Evolutionary conservation across 2,797 vertebrate species (phyloP).

Genomic region (Parambassis ranga): DNA sequence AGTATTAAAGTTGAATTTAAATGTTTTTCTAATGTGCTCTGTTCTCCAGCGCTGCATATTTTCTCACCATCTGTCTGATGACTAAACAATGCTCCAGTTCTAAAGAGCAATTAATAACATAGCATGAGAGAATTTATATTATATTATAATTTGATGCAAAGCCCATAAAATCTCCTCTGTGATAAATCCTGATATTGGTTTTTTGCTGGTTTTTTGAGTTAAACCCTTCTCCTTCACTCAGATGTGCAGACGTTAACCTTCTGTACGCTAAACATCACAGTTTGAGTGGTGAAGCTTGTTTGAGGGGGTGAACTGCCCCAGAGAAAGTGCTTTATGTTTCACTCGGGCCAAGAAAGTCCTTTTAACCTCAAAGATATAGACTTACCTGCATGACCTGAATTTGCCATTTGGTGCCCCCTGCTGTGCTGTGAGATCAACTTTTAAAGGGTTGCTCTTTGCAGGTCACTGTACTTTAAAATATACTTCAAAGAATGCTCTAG

Average conservation of each 20-base stretch:
- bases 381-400: conserved; percentile 19
- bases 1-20: neutral
- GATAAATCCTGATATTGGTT: neutral
- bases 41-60: neutral
- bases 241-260: conserved; percentile 1
- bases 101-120: neutral
- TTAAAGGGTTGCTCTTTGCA: conserved; percentile 6
- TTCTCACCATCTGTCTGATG: neutral
- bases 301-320: neutral
- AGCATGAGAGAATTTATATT: neutral
- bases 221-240: conserved; percentile 5
- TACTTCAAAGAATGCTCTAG: neutral
- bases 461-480: neutral
- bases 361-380: conserved; percentile 30
- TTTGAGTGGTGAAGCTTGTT: conserved; percentile 21
- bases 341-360: conserved; percentile 17
- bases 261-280: conserved; percentile 14
- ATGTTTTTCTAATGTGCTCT: neutral
- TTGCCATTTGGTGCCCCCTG: conserved; percentile 17
- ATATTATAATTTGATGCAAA: no score
- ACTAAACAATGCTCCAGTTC: neutral
- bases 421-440: conserved; percentile 21
- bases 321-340: conserved; percentile 34
- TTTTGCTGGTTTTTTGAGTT: neutral
- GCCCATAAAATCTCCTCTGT: no score